Percentiles rank a stretch among this genome's conserved stretches.
phyloP scores from a whole-genome alignment of 2,888 invertebrate genomes.

The Agrotis segetum region DNA sequence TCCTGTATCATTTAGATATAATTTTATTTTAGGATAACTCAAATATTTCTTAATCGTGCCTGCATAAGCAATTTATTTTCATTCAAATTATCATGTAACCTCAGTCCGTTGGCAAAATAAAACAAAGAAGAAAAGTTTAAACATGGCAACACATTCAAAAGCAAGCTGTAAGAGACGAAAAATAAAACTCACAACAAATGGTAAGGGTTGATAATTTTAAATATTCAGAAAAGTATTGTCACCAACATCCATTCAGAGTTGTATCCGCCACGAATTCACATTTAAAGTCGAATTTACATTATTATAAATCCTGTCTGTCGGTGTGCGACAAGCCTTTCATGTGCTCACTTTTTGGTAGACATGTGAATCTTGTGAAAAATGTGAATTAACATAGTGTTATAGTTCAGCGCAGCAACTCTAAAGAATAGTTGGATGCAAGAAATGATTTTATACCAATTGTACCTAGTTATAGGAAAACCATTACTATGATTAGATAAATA shows the following conservation, averaged over 20 bases:
- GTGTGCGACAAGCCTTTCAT: slow-evolving; percentile 48
- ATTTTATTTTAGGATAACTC: not conserved
- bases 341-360: slow-evolving; percentile 8
- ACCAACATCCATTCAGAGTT: slow-evolving; percentile 50
- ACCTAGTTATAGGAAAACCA: too few relatives aligned
- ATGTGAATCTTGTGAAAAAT: slow-evolving; percentile 15
- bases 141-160: slow-evolving; percentile 26
- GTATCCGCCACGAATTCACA: slow-evolving; percentile 46
- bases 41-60: not conserved
- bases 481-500: too few relatives aligned
- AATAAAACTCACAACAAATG: slow-evolving; percentile 47
- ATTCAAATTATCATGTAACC: not conserved
- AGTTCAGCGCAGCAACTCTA: too few relatives aligned
- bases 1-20: not conserved
- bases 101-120: not conserved
- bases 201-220: slow-evolving; percentile 54
- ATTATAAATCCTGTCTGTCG: slow-evolving; percentile 43
- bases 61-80: too few relatives aligned
- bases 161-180: slow-evolving; percentile 22
- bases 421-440: too few relatives aligned
- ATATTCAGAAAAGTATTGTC: slow-evolving; percentile 62
- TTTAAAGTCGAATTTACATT: slow-evolving; percentile 59
- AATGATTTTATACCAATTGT: too few relatives aligned
- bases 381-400: not conserved
- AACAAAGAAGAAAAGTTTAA: slow-evolving; percentile 24